Evolutionary conservation across 2,797 vertebrate genomes (phyloP).

Genomic region (Triplophysa bombifrons): DNA sequence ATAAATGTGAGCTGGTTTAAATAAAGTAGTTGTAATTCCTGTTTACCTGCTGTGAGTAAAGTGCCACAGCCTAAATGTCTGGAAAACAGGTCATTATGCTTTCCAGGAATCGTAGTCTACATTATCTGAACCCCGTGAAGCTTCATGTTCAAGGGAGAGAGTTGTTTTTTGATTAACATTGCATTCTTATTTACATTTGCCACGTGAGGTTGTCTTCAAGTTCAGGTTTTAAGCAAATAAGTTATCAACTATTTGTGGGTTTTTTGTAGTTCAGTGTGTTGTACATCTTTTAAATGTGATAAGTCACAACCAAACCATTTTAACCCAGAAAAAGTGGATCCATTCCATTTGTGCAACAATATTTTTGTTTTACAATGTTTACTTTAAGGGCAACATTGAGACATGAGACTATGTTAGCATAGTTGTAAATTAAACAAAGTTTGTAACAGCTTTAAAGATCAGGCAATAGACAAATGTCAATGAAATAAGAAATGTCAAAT

Average conservation of each 20-base stretch:
- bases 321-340: background rate
- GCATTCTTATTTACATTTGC: background rate
- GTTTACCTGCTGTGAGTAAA: slow-evolving; percentile 36
- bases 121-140: slow-evolving; percentile 4
- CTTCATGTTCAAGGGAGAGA: background rate
- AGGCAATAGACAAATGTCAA: background rate
- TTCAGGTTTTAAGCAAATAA: background rate
- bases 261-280: no score
- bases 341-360: background rate
- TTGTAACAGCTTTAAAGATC: slow-evolving; percentile 3
- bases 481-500: background rate
- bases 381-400: background rate
- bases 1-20: slow-evolving; percentile 10
- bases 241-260: no score
- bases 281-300: background rate
- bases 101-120: slow-evolving; percentile 54
- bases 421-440: background rate
- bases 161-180: background rate
- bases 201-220: background rate
- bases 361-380: background rate
- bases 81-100: slow-evolving; percentile 45
- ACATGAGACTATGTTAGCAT: no score
- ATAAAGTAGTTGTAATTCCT: slow-evolving; percentile 24
- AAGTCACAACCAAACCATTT: background rate
- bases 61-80: slow-evolving; percentile 45